Evolutionary conservation across 2,797 vertebrate species (phyloP), one percentile per base, ranked within the genome.

Genomic region (Pogonophryne albipinna): DNA sequence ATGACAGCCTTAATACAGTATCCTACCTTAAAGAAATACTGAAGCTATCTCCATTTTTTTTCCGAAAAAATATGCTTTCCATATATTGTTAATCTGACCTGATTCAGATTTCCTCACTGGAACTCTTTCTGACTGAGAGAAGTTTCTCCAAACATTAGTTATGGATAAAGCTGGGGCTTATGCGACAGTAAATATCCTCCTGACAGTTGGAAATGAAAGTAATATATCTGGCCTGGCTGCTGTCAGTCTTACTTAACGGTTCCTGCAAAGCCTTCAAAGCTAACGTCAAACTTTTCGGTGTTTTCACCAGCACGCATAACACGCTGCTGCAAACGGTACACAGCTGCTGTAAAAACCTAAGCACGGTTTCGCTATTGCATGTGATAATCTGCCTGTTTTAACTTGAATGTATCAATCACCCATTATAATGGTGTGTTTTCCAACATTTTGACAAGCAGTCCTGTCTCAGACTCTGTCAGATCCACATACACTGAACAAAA

Each of bases 171-270:
- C 83, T 66, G 13, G 62, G 72, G 74, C 77, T 89, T 89, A 84
- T 79, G 71, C 72, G 85, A 74, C 77, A 85, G 88, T 85, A 89
- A 90, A 91, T 91, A 91, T 86, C 74, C 57, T 16, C 47, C 66
- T 87, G 86, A 87, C 90, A 87, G 90, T 12, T 70, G 60, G 76
- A 85, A 85, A 85, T 80, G 72, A 66, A 76, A 78, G 63, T 87
- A 79, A 87, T 85, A 82, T 86, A 74, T 82, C 79, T 78, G 74
- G 74, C 74, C 58, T 72, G 83, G 77, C 82, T 81, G 78, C 85
- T 89, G 88, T 92, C 90, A 91, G 6, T 92, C 90, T 90, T 83
- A 65, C 90, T 93, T 91, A 87, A 52, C 67, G 51, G 73, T 44
- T 78, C 63, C 65, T 68, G 84, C 38, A 49, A 65, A 77, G 52